A percentile compares a stretch with the other conserved stretches of the same genome.
Conservation (phyloP, 2,113 vertebrate species). For the Pitta sordida region DNA sequence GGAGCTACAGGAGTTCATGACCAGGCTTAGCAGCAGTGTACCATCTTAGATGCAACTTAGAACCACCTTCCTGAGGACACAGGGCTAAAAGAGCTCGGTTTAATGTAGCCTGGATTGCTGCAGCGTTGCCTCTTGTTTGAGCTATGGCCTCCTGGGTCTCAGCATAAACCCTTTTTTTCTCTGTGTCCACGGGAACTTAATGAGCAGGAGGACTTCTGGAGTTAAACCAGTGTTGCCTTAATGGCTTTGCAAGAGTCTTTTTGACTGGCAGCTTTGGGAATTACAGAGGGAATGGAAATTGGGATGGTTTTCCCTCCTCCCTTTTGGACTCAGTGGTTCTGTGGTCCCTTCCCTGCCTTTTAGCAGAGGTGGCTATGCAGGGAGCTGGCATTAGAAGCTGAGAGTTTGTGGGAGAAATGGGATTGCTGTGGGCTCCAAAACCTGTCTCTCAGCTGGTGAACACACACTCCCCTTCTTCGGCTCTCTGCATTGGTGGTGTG, state of each 20-base stretch:
- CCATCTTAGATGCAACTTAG: background rate
- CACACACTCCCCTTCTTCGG: accelerated
- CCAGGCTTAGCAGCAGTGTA: background rate
- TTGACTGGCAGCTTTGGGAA: background rate
- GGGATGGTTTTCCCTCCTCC: background rate
- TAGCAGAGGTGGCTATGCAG: background rate
- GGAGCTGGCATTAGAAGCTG: background rate
- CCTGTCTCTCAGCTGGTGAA: background rate
- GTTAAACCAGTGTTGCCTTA: background rate
- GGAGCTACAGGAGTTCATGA: background rate
- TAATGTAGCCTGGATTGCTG: background rate
- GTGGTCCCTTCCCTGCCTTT: background rate
- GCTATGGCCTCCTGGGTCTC: background rate
- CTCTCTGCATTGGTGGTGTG: background rate
- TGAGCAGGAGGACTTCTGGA: background rate
- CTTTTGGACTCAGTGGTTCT: background rate
- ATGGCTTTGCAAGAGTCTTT: background rate
- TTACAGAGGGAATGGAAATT: background rate
- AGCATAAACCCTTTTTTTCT: background rate
- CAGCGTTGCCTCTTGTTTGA: background rate
- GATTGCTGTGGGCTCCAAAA: background rate
- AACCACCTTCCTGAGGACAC: background rate
- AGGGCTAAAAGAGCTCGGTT: background rate
- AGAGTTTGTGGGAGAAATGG: background rate
- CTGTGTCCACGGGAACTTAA: background rate